Percentiles rank a stretch among this genome's conserved stretches.
phyloP scores from a whole-genome alignment of 2,888 invertebrate species.

The Harmothoe impar region DNA sequence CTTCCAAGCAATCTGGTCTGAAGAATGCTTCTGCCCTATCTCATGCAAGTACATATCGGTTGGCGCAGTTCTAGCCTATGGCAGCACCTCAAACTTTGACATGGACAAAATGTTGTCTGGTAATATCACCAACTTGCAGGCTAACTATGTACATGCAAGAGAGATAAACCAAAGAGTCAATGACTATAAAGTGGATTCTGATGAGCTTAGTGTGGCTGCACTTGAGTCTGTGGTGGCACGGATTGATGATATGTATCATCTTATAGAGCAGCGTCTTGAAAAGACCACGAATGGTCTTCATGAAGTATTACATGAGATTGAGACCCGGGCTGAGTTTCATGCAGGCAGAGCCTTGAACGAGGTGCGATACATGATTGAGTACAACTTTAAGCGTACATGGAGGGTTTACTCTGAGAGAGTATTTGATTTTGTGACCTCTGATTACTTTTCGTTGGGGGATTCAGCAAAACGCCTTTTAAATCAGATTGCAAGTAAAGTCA shows the following conservation, averaged over 20 bases:
- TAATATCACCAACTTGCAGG: background rate
- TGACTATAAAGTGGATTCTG: background rate
- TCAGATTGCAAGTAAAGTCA: background rate
- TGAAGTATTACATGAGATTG: background rate
- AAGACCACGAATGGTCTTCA: background rate
- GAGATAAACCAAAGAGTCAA: background rate
- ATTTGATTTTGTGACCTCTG: background rate
- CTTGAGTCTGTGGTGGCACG: background rate
- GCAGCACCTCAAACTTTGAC: background rate
- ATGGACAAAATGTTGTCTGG: background rate
- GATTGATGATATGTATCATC: background rate
- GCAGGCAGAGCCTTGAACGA: background rate
- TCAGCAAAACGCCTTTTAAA: background rate
- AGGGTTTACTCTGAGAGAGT: background rate
- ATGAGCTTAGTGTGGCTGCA: background rate
- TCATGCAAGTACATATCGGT: background rate
- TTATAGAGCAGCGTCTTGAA: background rate
- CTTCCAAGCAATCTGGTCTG: background rate
- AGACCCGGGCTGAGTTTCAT: background rate
- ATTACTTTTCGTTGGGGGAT: background rate
- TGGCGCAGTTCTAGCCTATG: background rate
- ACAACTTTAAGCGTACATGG: background rate
- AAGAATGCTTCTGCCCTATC: background rate
- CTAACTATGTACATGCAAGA: background rate
- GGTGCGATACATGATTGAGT: background rate